Conservation (phyloP, 35 echinoderm and acorn worm species). For the Lytechinus variegatus region DNA sequence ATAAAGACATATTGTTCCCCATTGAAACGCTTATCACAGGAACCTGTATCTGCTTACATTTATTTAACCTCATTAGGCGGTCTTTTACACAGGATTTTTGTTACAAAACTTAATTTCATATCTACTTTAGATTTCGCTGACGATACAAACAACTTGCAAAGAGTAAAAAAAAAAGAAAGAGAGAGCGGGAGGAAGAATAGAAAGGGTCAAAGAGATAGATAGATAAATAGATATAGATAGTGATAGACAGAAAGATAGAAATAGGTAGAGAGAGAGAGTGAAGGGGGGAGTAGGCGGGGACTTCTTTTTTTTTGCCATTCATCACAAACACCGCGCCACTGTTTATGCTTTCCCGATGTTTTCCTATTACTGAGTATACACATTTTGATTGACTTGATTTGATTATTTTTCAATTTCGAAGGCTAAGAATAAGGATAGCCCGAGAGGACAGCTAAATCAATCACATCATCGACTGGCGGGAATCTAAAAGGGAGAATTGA, state of each 20-base stretch:
- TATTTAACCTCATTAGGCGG: too few relatives aligned
- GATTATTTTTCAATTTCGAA: not conserved
- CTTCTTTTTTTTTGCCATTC: not conserved
- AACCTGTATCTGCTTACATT: too few relatives aligned
- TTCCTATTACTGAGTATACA: constrained; percentile 1
- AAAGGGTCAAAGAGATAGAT: too few relatives aligned
- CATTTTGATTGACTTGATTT: constrained; percentile 20
- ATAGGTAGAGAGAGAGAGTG: too few relatives aligned
- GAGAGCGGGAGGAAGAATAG: too few relatives aligned
- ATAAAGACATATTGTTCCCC: too few relatives aligned
- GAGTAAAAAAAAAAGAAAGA: not conserved
- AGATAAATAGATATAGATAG: too few relatives aligned
- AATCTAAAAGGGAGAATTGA: not conserved
- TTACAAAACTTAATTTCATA: not conserved
- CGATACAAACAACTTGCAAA: not conserved
- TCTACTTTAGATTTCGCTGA: not conserved
- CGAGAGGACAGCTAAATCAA: not conserved
- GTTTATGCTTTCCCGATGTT: constrained; percentile 1
- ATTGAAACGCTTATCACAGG: too few relatives aligned
- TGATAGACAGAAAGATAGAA: too few relatives aligned
- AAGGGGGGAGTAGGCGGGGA: too few relatives aligned
- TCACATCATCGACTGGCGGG: constrained; percentile 7
- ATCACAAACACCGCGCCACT: not conserved
- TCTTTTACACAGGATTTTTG: too few relatives aligned
- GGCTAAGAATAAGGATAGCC: constrained; percentile 1